These are phyloP conservation scores for Icerya purchasi DNA, from an alignment of 2,888 invertebrate species.

Conservation along the genomic window DNA sequence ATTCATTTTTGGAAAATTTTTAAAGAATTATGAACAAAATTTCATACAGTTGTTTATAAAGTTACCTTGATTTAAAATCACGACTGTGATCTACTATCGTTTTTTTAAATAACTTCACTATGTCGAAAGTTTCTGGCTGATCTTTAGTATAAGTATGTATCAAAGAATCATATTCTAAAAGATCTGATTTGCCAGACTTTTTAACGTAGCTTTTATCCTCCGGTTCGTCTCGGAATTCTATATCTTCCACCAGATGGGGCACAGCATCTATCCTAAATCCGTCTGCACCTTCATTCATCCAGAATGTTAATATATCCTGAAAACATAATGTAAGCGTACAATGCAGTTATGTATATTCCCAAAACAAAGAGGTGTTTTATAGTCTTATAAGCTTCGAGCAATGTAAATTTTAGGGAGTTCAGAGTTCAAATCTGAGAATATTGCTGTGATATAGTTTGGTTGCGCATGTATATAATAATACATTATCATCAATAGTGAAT, in stretches of 20 bases:
- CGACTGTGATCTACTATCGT: slow-evolving; percentile 10
- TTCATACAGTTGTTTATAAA: not conserved
- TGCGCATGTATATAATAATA: too few relatives aligned
- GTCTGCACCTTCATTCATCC: slow-evolving; percentile 50
- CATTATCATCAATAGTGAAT: too few relatives aligned
- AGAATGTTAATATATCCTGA: slow-evolving; percentile 39
- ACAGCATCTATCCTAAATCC: slow-evolving; percentile 46
- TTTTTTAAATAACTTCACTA: slow-evolving; percentile 35
- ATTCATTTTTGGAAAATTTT: too few relatives aligned
- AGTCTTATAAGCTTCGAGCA: too few relatives aligned
- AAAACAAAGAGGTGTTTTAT: too few relatives aligned
- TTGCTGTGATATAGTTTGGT: too few relatives aligned
- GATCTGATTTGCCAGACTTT: slow-evolving; percentile 22
- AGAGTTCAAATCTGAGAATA: too few relatives aligned
- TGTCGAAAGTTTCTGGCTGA: slow-evolving; percentile 32
- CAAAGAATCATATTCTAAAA: slow-evolving; percentile 33
- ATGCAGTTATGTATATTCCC: too few relatives aligned
- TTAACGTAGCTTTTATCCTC: slow-evolving; percentile 16
- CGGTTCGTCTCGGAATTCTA: slow-evolving; percentile 26
- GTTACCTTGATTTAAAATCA: not conserved
- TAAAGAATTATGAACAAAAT: too few relatives aligned
- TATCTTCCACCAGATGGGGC: slow-evolving; percentile 18
- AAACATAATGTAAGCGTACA: too few relatives aligned
- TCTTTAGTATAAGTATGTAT: slow-evolving; percentile 41
- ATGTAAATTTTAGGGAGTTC: too few relatives aligned